Base-by-base conservation (phyloP, 2,797 vertebrate genomes). In the Champsocephalus esox region DNA sequence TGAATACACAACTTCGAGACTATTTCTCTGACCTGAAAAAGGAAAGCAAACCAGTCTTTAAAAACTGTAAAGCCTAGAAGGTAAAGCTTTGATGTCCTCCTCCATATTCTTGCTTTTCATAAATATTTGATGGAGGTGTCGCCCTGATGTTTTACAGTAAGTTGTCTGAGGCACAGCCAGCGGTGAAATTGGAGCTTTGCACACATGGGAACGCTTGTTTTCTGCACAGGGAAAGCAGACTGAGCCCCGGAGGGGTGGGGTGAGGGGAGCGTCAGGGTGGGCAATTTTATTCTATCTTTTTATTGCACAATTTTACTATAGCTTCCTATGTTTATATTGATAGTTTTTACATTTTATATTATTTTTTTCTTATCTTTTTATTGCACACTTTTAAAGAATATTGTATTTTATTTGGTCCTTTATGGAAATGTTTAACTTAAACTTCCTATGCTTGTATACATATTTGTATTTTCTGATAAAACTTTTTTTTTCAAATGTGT, bases 191-290 rank as follows among this genome's bases (percentile, higher is more conserved):
- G 62, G 64, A 77, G 41, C 43, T 19, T 50, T 24, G 67, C 55
- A 55, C 85, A 54, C 66, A 49, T 64, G 85, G 82, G 84, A 83
- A 58, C 57, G 65, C 79, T 87, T 84, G 81, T 79, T 81, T 85
- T 88, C 73, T 66, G 49, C 52, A 24, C 28, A 13, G 72, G 60
- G 54, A 83, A 78, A 79, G 54, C 48, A 68, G 73, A 51, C 48
- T 28, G 57, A 74, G 63, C 74, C 62, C 57, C 4, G 6, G n/a
- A 73, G 73, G 68, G 70, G 59, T 51, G 41, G 67, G 64, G 51
- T 51, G 48, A 21, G 63, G 28, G 28, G 28, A 28, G 28, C 28
- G 28, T 28, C 28, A 28, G 28, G 28, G 28, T 28, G 28, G 28
- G 28, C 28, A 28, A 28, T 28, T 28, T 28, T 28, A 28, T 28